Conservation (phyloP, 92 coral and sea anemone genomes). For the Nematostella vectensis region DNA sequence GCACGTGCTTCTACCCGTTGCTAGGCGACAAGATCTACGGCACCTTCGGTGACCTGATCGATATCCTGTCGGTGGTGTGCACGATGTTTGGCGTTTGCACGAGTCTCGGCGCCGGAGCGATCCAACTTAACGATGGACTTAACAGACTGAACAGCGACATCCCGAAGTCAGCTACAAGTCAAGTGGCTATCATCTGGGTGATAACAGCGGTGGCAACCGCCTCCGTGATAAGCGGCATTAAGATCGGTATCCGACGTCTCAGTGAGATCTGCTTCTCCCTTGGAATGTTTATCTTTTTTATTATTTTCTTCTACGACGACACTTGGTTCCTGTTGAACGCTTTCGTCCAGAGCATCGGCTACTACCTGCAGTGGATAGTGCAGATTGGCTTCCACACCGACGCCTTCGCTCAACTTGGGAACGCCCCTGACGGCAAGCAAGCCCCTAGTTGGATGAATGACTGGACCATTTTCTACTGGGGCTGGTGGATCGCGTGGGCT, state of each 20-base stretch:
- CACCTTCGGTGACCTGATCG: neutral
- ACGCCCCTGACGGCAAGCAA: constrained; percentile 63
- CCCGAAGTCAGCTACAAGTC: constrained; percentile 14
- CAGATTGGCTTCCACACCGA: constrained; percentile 36
- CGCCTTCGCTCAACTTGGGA: constrained; percentile 40
- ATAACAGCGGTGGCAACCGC: constrained; percentile 58
- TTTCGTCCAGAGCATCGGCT: constrained; percentile 9
- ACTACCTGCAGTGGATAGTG: constrained; percentile 58
- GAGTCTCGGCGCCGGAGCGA: constrained; percentile 53
- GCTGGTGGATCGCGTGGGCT: constrained; percentile 77
- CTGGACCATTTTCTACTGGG: constrained; percentile 74
- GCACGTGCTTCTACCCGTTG: constrained; percentile 38
- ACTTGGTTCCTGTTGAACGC: constrained; percentile 59
- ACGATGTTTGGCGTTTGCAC: constrained; percentile 45
- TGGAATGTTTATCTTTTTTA: constrained; percentile 57
- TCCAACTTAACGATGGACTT: constrained; percentile 44
- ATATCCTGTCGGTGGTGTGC: neutral
- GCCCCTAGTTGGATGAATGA: constrained; percentile 49
- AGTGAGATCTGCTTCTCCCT: constrained; percentile 60
- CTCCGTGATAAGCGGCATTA: constrained; percentile 56
- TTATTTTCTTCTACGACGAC: constrained; percentile 42
- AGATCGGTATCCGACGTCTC: constrained; percentile 57
- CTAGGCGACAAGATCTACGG: constrained; percentile 1
- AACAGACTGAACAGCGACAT: constrained; percentile 34
- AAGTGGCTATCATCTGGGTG: constrained; percentile 51